These are phyloP conservation scores for Sebastolobus altivelis DNA, from an alignment of 2,797 vertebrate genomes.

Conservation along the genomic window DNA sequence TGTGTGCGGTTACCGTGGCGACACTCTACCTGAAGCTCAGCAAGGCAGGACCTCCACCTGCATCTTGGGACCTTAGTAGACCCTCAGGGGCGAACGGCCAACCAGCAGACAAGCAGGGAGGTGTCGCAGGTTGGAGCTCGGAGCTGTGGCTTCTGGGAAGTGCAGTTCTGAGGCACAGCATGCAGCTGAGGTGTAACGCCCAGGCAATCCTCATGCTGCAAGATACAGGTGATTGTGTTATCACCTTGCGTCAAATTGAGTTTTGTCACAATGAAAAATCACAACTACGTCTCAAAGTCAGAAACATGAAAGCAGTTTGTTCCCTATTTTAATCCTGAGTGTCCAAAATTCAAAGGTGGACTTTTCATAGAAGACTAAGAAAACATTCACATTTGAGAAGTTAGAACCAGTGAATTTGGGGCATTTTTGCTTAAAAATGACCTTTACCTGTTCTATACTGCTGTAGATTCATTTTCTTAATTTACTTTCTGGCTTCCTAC, in stretches of 20 bases:
- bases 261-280: not conserved
- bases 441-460: not conserved
- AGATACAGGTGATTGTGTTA: slow-evolving; percentile 83
- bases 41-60: slow-evolving; percentile 56
- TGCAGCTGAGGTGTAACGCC: slow-evolving; percentile 94
- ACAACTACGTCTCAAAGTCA: not conserved
- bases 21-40: slow-evolving; percentile 85
- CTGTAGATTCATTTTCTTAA: not conserved
- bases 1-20: slow-evolving; percentile 86
- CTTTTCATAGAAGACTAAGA: not conserved
- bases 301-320: not conserved
- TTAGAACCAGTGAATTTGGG: not conserved
- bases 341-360: not conserved
- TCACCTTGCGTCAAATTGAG: too few species aligned
- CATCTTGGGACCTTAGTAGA: slow-evolving; percentile 37
- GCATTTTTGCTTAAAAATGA: not conserved
- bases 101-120: slow-evolving; percentile 23
- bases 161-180: slow-evolving; percentile 89
- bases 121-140: slow-evolving; percentile 35
- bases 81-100: slow-evolving; percentile 12
- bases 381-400: not conserved
- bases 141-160: slow-evolving; percentile 86
- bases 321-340: not conserved
- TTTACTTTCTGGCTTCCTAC: slow-evolving; percentile 7
- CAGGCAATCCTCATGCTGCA: slow-evolving; percentile 89